Evolutionary conservation across 2,113 vertebrate species (phyloP), one percentile per base, ranked within the genome.

Genomic region (Entomyzon cyanotis): DNA sequence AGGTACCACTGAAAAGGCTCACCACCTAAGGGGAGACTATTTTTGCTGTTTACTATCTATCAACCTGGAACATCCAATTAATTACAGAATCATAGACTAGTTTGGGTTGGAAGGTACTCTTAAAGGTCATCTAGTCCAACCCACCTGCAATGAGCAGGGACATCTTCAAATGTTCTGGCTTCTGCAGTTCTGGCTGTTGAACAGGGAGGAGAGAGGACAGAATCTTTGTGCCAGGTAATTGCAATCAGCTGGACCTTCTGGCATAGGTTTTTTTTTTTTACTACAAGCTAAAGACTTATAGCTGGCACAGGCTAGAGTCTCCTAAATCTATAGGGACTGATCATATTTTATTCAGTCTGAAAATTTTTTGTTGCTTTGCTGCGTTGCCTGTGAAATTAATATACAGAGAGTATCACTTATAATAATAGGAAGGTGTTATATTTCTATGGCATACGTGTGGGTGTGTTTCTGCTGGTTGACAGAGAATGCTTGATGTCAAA

Each of bases 401-500:
- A 84, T 70, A 55, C 46, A 39, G 41, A 42, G 12, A 80, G 6
- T 59, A 50, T 28, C 7, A 37, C 15, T 87, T 82, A 20, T 39
- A 83, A 60, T 41, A 88, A 47, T 24, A 63, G 11, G 27, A 49
- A 85, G 8, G 13, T 55, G 28, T 71, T 89, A 6, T 25, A 24
- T 73, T 89, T 73, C 53, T 65, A 4, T 74, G 59, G 23, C 27
- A 58, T 58, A 27, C 30, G 5, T 1, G 13, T 73, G 58, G 27
- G 53, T 76, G 55, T 52, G 31, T 78, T 94, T 86, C 67, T 88
- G 46, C 53, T 65, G 41, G 28, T 47, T 88, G 68, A 56, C n/a
- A 80, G 58, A 71, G 41, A 95, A 90, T 70, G 56, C 31, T 46
- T 73, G 25, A 76, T 73, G 37, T 74, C 60, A 86, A 94, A 75